Percentiles rank a stretch among this genome's conserved stretches.
These are phyloP conservation scores for Donacobius atricapilla DNA, from an alignment of 2,113 vertebrate genomes.

Conservation along the genomic window DNA sequence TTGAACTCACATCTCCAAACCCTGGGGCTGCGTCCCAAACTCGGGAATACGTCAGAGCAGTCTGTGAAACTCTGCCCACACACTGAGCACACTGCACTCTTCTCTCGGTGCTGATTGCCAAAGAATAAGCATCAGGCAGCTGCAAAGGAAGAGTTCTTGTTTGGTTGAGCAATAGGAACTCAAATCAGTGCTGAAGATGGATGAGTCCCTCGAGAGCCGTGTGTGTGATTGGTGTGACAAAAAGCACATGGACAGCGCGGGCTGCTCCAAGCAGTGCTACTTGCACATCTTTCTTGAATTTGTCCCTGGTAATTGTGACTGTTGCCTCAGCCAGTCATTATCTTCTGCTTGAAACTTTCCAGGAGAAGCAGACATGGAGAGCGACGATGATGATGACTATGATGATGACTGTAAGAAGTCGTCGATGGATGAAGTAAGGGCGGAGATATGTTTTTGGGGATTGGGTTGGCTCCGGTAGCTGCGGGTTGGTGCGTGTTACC, in stretches of 20 bases:
- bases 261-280: neutral
- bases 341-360: slow-evolving; percentile 50
- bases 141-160: neutral
- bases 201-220: neutral
- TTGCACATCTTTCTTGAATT: neutral
- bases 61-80: neutral
- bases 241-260: neutral
- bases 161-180: neutral
- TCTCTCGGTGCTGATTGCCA: neutral
- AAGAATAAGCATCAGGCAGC: neutral
- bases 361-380: slow-evolving; percentile 94
- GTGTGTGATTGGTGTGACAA: neutral
- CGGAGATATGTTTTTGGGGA: neutral
- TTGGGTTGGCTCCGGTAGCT: neutral
- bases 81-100: neutral
- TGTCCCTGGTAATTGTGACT: neutral
- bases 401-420: slow-evolving; percentile 98
- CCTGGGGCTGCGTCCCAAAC: neutral
- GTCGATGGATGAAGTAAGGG: slow-evolving; percentile 92
- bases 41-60: neutral
- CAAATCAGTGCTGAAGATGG: neutral
- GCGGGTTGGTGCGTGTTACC: neutral
- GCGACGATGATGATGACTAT: slow-evolving; percentile 92
- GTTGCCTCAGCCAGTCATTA: neutral
- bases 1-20: neutral